Conservation (phyloP, 2,888 invertebrate species). For the Chaetogeoica ovagalla region DNA sequence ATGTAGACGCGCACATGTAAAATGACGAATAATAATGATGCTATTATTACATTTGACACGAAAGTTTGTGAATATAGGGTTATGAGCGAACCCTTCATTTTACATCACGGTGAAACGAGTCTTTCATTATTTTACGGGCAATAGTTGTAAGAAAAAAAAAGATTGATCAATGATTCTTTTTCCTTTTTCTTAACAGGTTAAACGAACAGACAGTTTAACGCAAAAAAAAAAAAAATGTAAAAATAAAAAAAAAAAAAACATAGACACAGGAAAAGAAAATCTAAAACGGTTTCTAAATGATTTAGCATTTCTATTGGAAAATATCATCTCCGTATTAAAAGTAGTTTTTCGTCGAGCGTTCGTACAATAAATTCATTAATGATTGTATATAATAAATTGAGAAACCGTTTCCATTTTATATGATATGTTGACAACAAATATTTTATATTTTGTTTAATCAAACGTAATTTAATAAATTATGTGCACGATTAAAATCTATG, state of each 20-base stretch:
- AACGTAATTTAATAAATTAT: neutral
- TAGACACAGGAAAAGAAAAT: neutral
- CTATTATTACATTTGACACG: slow-evolving; percentile 50
- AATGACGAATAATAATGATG: slow-evolving; percentile 24
- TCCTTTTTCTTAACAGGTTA: slow-evolving; percentile 37
- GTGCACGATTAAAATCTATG: neutral
- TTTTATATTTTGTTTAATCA: neutral
- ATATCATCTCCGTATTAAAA: neutral
- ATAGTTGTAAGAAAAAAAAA: slow-evolving; percentile 26
- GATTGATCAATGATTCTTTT: slow-evolving; percentile 44
- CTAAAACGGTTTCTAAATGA: neutral
- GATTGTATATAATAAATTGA: neutral
- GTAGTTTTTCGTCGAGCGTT: too few species aligned
- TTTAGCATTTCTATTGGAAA: neutral
- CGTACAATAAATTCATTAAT: neutral
- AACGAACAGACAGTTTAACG: slow-evolving; percentile 25
- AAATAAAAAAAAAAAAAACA: neutral
- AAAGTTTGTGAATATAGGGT: slow-evolving; percentile 39
- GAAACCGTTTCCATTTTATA: neutral
- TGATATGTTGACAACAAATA: neutral
- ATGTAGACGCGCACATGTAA: slow-evolving; percentile 28
- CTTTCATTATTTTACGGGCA: slow-evolving; percentile 30
- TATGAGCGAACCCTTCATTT: slow-evolving; percentile 20
- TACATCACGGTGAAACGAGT: slow-evolving; percentile 7
- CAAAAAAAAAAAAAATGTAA: slow-evolving; percentile 4